Base-by-base conservation (phyloP, 1,140 invertebrate genomes). In the Archivesica marissinica region DNA sequence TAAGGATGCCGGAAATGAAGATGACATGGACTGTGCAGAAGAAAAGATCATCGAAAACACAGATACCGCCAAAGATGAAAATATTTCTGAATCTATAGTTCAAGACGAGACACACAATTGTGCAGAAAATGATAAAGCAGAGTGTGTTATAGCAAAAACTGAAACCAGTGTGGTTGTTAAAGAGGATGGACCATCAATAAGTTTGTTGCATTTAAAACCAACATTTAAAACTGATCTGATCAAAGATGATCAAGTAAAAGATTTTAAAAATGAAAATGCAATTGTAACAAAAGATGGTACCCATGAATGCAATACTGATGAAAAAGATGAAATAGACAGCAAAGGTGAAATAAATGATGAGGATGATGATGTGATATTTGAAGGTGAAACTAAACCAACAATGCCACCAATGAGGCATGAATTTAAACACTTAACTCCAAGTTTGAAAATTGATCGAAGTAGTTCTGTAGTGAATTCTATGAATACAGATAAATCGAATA, bases 361-460 rank as follows among this genome's bases (percentile, higher is more conserved):
- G 2, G 79, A 82, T 82, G 68, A 82, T 82, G 79, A 82, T 59
- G 52, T 72, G 3, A 82, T 72, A 70, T 72, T 72, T 82, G 79
- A 74, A 74, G 68, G 79, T 82, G 47, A 66, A 72, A 39, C 38
- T 39, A 80, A 39, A 56, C 54, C 66, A 44, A 13, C 59, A 6
- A 64, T 64, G 59, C 54, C 66, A 44, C 6, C 59, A 6, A 64
- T 64, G 59, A 64, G 59, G 38, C 33, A 64, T 64, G 30, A 64
- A 20, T 64, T 25, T 64, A 30, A 64, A n/a, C n/a, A n/a, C n/a
- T n/a, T n/a, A n/a, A n/a, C n/a, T n/a, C n/a, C n/a, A n/a, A n/a
- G n/a, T n/a, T n/a, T n/a, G n/a, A n/a, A n/a, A n/a, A n/a, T n/a
- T n/a, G n/a, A n/a, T n/a, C n/a, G n/a, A n/a, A n/a, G n/a, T n/a